Conservation (phyloP, 2,797 vertebrate genomes). For the Urosaurus nigricauda region DNA sequence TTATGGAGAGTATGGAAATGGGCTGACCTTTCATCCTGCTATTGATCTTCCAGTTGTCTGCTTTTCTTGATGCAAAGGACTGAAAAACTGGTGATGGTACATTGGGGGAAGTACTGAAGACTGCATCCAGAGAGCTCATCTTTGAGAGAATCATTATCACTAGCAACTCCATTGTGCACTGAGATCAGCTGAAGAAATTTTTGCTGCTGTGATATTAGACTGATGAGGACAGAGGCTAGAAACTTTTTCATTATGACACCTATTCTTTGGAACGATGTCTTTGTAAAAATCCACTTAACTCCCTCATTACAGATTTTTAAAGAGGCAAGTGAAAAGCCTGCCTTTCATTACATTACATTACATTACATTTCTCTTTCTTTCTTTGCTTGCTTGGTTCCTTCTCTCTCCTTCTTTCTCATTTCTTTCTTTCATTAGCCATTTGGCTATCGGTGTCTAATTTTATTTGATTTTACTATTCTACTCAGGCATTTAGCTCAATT, state of each 20-base stretch:
- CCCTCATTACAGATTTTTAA: neutral
- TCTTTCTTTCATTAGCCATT: neutral
- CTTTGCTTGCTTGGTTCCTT: neutral
- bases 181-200: neutral
- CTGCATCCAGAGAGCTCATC: neutral
- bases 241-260: neutral
- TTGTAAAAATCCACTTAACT: slow-evolving; percentile 1
- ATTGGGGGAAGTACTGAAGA: neutral
- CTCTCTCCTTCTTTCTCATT: neutral
- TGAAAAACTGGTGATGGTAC: neutral
- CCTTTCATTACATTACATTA: neutral
- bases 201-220: neutral
- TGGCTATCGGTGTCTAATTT: neutral
- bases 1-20: neutral
- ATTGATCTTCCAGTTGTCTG: neutral
- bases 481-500: neutral
- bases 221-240: neutral
- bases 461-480: neutral
- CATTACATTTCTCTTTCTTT: neutral
- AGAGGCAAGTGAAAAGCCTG: neutral
- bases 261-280: neutral
- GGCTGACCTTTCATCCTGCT: slow-evolving; percentile 1
- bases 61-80: neutral
- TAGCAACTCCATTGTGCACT: neutral
- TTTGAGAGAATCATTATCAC: neutral